Conservation (phyloP, 2,888 invertebrate species). For the Epistrophe grossulariae region DNA sequence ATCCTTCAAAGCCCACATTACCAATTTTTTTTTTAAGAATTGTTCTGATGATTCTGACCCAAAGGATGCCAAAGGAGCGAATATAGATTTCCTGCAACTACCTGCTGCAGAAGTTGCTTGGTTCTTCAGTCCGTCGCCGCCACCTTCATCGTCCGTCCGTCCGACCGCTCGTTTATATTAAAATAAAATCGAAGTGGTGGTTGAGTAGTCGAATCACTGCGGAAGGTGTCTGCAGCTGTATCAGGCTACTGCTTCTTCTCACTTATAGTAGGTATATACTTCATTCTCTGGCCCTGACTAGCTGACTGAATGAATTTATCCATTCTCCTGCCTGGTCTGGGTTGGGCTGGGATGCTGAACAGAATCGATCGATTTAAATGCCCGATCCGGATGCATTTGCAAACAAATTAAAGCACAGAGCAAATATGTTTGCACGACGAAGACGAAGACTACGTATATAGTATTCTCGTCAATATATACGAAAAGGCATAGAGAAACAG, state of each 20-base stretch:
- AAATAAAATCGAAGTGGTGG: conserved; percentile 60
- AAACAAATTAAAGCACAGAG: conserved; percentile 74
- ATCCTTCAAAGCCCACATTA: conserved; percentile 44
- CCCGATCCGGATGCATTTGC: conserved; percentile 75
- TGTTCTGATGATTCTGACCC: conserved; percentile 59
- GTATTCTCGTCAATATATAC: conserved; percentile 35
- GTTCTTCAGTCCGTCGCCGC: conserved; percentile 47
- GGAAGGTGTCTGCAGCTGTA: conserved; percentile 47
- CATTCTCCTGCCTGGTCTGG: conserved; percentile 43
- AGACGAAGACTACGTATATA: background rate
- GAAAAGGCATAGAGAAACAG: background rate
- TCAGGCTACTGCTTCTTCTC: conserved; percentile 28
- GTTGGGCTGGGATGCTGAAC: background rate
- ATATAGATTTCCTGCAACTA: conserved; percentile 25
- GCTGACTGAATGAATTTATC: conserved; percentile 70
- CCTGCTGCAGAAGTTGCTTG: conserved; percentile 43
- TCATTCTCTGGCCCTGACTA: conserved; percentile 51
- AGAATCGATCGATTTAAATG: conserved; percentile 73
- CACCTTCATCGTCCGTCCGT: conserved; percentile 42
- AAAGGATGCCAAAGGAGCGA: conserved; percentile 31
- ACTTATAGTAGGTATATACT: background rate
- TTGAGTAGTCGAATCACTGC: conserved; percentile 53
- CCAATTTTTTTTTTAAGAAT: conserved; percentile 42
- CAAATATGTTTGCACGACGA: conserved; percentile 69
- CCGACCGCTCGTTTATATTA: conserved; percentile 61